Percentiles rank a stretch among this genome's conserved stretches.
Evolutionary conservation across 2,113 vertebrate genomes (phyloP).

Genomic region (Gasterosteus nipponicus): DNA sequence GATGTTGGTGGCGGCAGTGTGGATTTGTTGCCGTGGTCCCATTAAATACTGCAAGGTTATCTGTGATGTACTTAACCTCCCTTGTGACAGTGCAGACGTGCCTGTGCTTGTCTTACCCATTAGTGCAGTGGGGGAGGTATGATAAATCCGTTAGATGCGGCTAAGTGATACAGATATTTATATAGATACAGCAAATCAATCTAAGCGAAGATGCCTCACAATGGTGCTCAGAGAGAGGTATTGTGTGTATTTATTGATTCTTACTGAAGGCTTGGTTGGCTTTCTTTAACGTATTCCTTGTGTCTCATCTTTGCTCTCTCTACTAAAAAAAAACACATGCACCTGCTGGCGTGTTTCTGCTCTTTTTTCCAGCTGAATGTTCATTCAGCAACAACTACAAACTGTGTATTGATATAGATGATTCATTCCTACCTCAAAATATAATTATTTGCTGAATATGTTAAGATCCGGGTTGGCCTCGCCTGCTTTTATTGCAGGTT

Average conservation of each 20-base stretch:
- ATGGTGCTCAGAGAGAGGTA: conserved; percentile 11
- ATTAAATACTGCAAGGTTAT: conserved; percentile 30
- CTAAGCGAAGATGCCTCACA: conserved; percentile 29
- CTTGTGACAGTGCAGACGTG: conserved; percentile 24
- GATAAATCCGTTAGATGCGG: conserved; percentile 45
- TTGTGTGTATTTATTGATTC: conserved; percentile 57
- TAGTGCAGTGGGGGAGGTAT: conserved; percentile 17
- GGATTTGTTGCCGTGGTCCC: conserved; percentile 23
- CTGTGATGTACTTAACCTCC: conserved; percentile 35
- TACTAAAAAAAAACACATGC: neutral
- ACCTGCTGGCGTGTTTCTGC: neutral
- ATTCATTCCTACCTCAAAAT: neutral
- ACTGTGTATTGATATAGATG: neutral
- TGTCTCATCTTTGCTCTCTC: conserved; percentile 26
- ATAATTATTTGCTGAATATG: neutral
- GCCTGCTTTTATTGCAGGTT: neutral
- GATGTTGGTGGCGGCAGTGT: conserved; percentile 1
- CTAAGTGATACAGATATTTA: conserved; percentile 40
- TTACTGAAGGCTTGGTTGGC: conserved; percentile 28
- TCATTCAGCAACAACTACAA: neutral
- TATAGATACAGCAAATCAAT: conserved; percentile 49
- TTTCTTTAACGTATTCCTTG: conserved; percentile 27
- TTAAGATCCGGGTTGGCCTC: neutral
- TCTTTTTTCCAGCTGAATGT: neutral
- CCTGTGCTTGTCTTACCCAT: conserved; percentile 30